Base-by-base conservation (phyloP, 92 coral and sea anemone genomes). In the Parazoanthus darwini region DNA sequence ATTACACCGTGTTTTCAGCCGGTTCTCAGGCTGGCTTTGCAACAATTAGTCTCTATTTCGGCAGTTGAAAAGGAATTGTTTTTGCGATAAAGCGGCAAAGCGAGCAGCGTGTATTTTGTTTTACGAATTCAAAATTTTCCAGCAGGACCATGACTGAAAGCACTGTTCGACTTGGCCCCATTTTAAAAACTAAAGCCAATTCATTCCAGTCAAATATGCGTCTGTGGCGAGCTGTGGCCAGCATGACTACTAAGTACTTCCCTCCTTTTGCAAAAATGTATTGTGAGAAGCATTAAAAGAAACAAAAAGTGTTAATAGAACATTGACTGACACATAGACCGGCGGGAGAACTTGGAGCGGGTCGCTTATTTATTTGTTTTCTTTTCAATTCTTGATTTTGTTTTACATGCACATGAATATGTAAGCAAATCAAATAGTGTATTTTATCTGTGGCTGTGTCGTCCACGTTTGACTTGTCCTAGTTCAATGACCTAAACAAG, bases 31-130 rank as follows among this genome's bases (percentile, higher is more conserved):
- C 58, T 46, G 81, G 82, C 59, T 22, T 37, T 77, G 80, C 82
- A 78, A 78, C 59, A 23, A n/a, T 46, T 29, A 29, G 33, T 29
- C 50, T 79, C 67, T 79, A 33, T 26, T 79, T 42, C 63, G 66
- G 59, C 22, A 46, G 18, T 79, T 79, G 65, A 46, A 79, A 79
- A 79, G 82, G 82, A 79, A 79, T 79, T 79, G 82, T 79, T 51
- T 78, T 79, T 25, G 9, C 10, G 66, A 16, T 3, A 79, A 5
- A 29, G 18, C 20, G n/a, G 22, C 39, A 46, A 79, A 25, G 33
- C n/a, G 63, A 18, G 37, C 14, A 46, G 35, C 11, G 22, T 13
- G 35, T 33, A 33, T 54, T 50, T 23, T 46, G 50, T 54, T 79
- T n/a, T 46, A 79, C 22, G 15, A 79, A 79, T 26, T 79, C 25